Percentiles rank a stretch among this genome's conserved stretches.
phyloP scores from a whole-genome alignment of 1,140 invertebrate genomes.

The Ostrea denselamellosa region DNA sequence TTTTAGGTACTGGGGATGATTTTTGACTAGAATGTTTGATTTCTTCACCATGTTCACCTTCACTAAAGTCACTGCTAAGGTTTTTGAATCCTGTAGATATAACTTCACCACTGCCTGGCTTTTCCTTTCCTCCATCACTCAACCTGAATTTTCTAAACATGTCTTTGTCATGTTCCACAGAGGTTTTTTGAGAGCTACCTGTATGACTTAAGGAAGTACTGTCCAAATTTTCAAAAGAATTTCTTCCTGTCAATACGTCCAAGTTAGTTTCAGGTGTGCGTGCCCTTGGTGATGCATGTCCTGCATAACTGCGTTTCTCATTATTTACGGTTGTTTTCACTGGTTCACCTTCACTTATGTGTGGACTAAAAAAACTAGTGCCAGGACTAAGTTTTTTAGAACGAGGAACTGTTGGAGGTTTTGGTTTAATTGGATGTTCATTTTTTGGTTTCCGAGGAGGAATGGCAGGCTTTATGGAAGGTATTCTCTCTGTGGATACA shows the following conservation, averaged over 20 bases:
- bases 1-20: background rate
- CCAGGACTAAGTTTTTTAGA: background rate
- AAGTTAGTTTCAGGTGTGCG: constrained; percentile 4
- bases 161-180: background rate
- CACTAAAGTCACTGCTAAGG: background rate
- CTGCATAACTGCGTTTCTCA: background rate
- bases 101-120: background rate
- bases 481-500: constrained; percentile 23
- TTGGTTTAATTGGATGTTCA: background rate
- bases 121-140: constrained; percentile 20
- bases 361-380: background rate
- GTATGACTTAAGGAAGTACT: constrained; percentile 4
- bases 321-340: background rate
- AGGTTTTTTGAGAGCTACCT: background rate
- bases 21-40: constrained; percentile 21
- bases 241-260: constrained; percentile 23
- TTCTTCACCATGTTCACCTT: background rate
- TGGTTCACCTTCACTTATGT: constrained; percentile 38
- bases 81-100: constrained; percentile 33
- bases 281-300: constrained; percentile 5
- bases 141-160: constrained; percentile 32
- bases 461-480: constrained; percentile 19
- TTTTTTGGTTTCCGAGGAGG: constrained; percentile 12
- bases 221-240: background rate
- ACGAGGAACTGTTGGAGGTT: background rate